Base-by-base conservation (phyloP, 1,140 invertebrate genomes). In the Heliconius congener region DNA sequence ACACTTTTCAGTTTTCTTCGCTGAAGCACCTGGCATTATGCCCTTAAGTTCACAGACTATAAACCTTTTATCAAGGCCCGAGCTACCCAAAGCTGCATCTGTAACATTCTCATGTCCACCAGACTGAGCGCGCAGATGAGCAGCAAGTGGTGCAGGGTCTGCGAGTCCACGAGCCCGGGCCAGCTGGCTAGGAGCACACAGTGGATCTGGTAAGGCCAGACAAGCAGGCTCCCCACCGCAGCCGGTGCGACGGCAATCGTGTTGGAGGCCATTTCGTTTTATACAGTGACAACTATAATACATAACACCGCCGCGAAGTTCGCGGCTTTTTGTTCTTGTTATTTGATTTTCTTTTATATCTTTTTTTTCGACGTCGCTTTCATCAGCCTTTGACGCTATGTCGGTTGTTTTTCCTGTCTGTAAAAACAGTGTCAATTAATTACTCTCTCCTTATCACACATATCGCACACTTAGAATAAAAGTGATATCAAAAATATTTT, bases 211-310 rank as follows among this genome's bases (percentile, higher is more conserved):
- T 83, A 96, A 95, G 19, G 95, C 96, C 86, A 97, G 91, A 84
- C 97, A 97, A 34, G 96, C 95, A 0, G 96, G 96, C 71, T 96
- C 91, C 37, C 97, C 97, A 80, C 96, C 96, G 84, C 97, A 97
- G 77, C 96, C 95, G 55, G 95, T 95, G 34, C 97, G 94, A 30
- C 96, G 95, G 83, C 97, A 97, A 77, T 96, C 96, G 85, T 97
- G 97, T 89, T 97, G 97, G 8, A 97, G 90, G 1, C 97, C 97
- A 90, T 97, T 97, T n/a, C 96, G 95, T 84, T 96, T 97, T 72
- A 97, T 96, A 84, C 97, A 97, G 79, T 97, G 96, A 83, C 97
- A 97, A 76, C 95, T 96, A 76, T 95, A 96, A 81, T 96, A 96
- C 86, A 97, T 95, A 73, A 96, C 94, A 66, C 97, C 96, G 30